These are phyloP conservation scores for Thysanoteuthis rhombus DNA, from an alignment of 2,888 invertebrate species.

Conservation along the genomic window DNA sequence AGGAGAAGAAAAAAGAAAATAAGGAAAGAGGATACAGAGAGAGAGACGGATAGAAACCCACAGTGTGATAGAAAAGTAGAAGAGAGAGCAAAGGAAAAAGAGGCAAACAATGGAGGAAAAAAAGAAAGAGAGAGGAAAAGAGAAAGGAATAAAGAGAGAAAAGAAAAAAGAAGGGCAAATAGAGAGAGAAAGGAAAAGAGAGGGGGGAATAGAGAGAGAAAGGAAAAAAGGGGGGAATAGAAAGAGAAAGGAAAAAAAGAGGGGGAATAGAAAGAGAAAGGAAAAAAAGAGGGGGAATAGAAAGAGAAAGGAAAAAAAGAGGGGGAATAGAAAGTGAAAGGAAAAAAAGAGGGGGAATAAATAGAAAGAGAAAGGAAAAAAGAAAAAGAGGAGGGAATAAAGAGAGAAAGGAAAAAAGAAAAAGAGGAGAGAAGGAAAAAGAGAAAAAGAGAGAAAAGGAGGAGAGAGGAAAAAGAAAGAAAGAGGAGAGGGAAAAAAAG, in stretches of 20 bases:
- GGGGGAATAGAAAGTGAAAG: neutral
- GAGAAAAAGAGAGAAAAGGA: neutral
- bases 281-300: neutral
- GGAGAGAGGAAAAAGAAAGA: neutral
- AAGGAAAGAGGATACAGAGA: too few species aligned
- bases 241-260: neutral
- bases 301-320: neutral
- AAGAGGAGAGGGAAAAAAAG: accelerated
- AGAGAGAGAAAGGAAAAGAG: neutral
- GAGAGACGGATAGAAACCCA: neutral
- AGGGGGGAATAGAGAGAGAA: neutral
- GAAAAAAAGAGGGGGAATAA: neutral
- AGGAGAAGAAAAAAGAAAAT: too few species aligned
- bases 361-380: neutral
- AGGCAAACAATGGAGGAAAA: too few species aligned
- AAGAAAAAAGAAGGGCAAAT: neutral
- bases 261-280: neutral
- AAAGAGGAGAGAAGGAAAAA: neutral
- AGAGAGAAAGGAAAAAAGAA: neutral
- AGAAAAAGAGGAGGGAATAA: neutral
- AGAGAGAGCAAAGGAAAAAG: too few species aligned
- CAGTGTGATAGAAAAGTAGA: too few species aligned
- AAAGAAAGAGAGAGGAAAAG: neutral
- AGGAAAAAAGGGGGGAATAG: accelerated
- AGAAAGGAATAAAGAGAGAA: neutral